Evolutionary conservation across 2,113 vertebrate species (phyloP).

Genomic region (Dolichallabes microphthalmus): DNA sequence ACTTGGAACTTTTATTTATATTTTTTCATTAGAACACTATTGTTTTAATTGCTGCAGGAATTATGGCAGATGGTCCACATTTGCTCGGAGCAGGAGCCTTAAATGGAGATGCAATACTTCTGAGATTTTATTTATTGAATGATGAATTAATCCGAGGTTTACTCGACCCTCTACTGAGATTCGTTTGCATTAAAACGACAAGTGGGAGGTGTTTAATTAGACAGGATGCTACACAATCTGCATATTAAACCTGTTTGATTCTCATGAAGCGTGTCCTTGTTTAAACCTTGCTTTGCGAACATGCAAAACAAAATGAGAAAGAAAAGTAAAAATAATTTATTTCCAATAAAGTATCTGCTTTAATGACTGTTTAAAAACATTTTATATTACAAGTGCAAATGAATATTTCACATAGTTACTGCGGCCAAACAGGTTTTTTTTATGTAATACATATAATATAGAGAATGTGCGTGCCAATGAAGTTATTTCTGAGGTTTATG

Average conservation of each 20-base stretch:
- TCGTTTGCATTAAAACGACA: slow-evolving; percentile 52
- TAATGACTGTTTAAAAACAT: neutral
- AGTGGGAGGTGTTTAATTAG: slow-evolving; percentile 64
- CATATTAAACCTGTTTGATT: slow-evolving; percentile 29
- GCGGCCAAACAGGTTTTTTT: too few relatives aligned
- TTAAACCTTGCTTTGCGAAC: neutral
- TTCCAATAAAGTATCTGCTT: neutral
- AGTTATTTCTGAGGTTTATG: too few relatives aligned
- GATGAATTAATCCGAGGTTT: slow-evolving; percentile 62
- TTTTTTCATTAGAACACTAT: slow-evolving; percentile 53
- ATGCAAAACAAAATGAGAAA: neutral
- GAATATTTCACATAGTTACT: neutral
- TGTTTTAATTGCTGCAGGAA: slow-evolving; percentile 55
- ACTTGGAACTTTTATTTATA: slow-evolving; percentile 44
- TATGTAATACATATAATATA: too few relatives aligned
- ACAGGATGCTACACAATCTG: slow-evolving; percentile 52
- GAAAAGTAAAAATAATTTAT: neutral
- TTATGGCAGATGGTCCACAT: slow-evolving; percentile 64
- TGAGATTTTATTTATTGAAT: slow-evolving; percentile 63
- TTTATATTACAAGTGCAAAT: neutral
- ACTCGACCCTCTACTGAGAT: slow-evolving; percentile 60
- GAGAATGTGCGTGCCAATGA: too few relatives aligned
- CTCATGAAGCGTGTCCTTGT: slow-evolving; percentile 14
- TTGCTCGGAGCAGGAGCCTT: slow-evolving; percentile 46
- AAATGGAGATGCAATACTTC: slow-evolving; percentile 50